Conservation (phyloP, 2,888 invertebrate genomes). For the Dicyrtomina minuta region DNA sequence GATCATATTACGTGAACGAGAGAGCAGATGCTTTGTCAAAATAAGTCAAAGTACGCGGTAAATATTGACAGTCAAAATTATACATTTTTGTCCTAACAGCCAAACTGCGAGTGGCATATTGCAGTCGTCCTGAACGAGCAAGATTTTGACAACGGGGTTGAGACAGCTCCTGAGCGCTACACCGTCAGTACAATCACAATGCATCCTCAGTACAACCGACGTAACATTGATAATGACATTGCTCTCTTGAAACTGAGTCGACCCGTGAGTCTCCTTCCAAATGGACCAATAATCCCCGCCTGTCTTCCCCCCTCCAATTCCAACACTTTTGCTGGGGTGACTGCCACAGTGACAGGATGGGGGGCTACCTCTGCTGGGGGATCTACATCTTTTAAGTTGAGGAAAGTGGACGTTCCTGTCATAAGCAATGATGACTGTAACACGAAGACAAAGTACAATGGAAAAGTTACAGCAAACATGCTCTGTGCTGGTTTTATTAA, state of each 20-base stretch:
- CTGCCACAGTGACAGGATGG: slow-evolving; percentile 45
- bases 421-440: slow-evolving; percentile 44
- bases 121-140: slow-evolving; percentile 5
- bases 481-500: slow-evolving; percentile 42
- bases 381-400: background rate
- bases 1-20: no score
- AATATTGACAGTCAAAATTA: no score
- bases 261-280: slow-evolving; percentile 19
- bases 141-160: background rate
- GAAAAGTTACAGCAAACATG: slow-evolving; percentile 45
- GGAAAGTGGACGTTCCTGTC: slow-evolving; percentile 42
- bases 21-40: no score
- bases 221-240: slow-evolving; percentile 36
- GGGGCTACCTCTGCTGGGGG: slow-evolving; percentile 36
- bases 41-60: no score
- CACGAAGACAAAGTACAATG: slow-evolving; percentile 35
- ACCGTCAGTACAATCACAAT: slow-evolving; percentile 23
- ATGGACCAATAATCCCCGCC: slow-evolving; percentile 21
- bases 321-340: slow-evolving; percentile 22
- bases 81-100: no score
- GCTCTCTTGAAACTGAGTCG: slow-evolving; percentile 29
- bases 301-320: slow-evolving; percentile 31
- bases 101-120: no score
- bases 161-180: background rate
- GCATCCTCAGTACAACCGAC: slow-evolving; percentile 32